Evolutionary conservation across 2,797 vertebrate species (phyloP).

Genomic region (Lepilemur ruficaudatus): DNA sequence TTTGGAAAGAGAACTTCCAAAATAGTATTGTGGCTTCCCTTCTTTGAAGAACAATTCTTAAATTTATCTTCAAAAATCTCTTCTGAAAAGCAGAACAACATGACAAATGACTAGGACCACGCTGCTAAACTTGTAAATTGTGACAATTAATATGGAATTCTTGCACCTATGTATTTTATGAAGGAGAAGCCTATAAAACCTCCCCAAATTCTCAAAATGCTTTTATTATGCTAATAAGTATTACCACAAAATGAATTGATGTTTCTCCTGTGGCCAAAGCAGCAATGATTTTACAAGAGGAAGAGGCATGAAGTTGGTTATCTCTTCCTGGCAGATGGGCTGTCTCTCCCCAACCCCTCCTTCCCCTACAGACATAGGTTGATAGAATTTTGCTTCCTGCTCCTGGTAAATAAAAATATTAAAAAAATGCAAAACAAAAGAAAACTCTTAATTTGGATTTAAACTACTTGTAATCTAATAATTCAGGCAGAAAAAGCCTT

Average conservation of each 20-base stretch:
- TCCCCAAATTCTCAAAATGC: background rate
- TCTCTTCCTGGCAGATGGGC: background rate
- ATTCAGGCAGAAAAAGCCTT: constrained; percentile 52
- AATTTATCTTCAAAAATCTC: background rate
- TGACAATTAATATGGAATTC: background rate
- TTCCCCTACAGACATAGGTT: background rate
- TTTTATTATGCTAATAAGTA: background rate
- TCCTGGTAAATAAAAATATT: constrained; percentile 9
- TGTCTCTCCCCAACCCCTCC: background rate
- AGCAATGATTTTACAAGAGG: background rate
- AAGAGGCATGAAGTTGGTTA: background rate
- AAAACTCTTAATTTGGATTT: background rate
- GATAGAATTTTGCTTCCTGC: background rate
- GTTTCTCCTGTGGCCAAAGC: background rate
- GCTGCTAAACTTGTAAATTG: background rate
- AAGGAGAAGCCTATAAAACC: background rate
- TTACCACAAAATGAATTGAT: background rate
- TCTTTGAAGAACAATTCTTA: background rate
- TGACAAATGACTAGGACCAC: background rate
- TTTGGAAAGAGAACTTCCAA: background rate
- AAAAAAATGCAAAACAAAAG: background rate
- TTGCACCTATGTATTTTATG: background rate
- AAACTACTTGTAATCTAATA: constrained; percentile 25
- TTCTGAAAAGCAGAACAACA: background rate
- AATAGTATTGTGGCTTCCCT: background rate